These are phyloP conservation scores for Rhinoraja longicauda DNA, from an alignment of 2,797 vertebrate species.

Conservation along the genomic window DNA sequence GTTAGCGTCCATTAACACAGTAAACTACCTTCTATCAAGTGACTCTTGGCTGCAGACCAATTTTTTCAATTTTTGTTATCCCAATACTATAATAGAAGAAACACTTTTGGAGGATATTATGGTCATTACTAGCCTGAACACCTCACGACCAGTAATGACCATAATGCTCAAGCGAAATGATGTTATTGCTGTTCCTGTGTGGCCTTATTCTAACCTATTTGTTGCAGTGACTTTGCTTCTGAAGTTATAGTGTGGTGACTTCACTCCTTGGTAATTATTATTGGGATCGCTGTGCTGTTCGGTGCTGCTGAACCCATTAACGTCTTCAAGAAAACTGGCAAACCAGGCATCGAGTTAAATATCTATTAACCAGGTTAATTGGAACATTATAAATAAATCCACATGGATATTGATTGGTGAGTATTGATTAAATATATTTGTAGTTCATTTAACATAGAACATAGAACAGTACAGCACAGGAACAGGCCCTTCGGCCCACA, in stretches of 20 bases:
- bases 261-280: neutral
- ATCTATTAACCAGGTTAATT: neutral
- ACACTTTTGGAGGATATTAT: constrained; percentile 24
- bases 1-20: neutral
- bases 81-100: constrained; percentile 24
- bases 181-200: constrained; percentile 31
- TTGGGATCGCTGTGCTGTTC: neutral
- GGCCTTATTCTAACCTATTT: constrained; percentile 23
- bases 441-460: neutral
- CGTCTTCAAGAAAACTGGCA: neutral
- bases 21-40: neutral
- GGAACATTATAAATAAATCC: neutral
- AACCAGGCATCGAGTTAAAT: neutral
- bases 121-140: constrained; percentile 13
- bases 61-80: neutral
- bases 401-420: neutral
- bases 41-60: neutral
- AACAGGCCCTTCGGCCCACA: too few relatives aligned
- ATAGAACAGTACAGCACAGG: too few relatives aligned
- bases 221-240: constrained; percentile 3
- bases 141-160: constrained; percentile 22
- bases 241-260: constrained; percentile 16
- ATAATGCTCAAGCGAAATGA: constrained; percentile 28
- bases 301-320: neutral
- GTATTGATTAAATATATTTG: neutral